A percentile compares a stretch with the other conserved stretches of the same genome.
phyloP scores from a whole-genome alignment of 2,797 vertebrate genomes.

The Cottoperca gobio region DNA sequence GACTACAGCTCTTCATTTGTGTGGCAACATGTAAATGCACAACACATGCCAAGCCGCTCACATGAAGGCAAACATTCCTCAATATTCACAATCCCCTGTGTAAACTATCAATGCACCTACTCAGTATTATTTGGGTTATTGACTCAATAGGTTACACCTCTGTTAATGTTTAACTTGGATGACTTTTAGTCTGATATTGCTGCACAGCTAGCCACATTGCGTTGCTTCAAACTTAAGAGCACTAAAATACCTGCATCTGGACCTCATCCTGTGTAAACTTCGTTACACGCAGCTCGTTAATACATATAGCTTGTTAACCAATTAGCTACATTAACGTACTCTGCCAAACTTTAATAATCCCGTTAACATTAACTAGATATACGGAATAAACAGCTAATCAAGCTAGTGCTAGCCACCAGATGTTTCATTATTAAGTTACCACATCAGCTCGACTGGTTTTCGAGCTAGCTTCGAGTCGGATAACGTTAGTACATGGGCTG shows the following conservation, averaged over 20 bases:
- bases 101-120: not conserved
- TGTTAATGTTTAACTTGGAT: conserved; percentile 30
- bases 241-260: not conserved
- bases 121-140: not conserved
- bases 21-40: not conserved
- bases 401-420: conserved; percentile 66
- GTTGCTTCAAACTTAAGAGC: conserved; percentile 37
- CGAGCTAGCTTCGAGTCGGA: not conserved
- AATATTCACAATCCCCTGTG: fast-evolving
- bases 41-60: conserved; percentile 19
- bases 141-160: not conserved
- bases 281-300: not conserved
- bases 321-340: not conserved
- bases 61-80: not conserved
- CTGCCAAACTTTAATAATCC: conserved; percentile 23
- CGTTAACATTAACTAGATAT: not conserved
- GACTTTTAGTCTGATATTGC: conserved; percentile 13
- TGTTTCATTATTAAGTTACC: conserved; percentile 8
- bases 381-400: conserved; percentile 17
- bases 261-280: not conserved
- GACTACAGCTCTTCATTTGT: not conserved
- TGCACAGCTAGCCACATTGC: conserved; percentile 32
- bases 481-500: not conserved
- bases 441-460: conserved; percentile 14
- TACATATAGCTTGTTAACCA: not conserved